Percentiles rank a stretch among this genome's conserved stretches.
Evolutionary conservation across 1,140 invertebrate species (phyloP).

Genomic region (Chrysomallon squamiferum): DNA sequence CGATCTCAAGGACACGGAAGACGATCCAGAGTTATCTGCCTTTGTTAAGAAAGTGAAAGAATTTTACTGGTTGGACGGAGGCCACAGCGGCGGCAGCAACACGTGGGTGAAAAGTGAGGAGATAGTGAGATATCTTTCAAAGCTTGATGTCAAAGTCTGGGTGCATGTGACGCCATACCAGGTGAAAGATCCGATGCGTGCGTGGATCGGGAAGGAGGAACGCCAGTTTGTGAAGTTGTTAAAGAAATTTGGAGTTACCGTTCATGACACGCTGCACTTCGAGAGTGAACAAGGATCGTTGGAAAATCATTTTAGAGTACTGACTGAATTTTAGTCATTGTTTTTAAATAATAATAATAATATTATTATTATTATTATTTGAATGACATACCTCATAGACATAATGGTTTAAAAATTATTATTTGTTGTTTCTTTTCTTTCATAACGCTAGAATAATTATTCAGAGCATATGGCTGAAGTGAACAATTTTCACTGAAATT

Average conservation of each 20-base stretch:
- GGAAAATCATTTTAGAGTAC: constrained; percentile 75
- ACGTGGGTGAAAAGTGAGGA: constrained; percentile 82
- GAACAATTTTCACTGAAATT: no score
- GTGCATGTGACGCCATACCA: constrained; percentile 88
- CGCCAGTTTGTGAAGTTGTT: constrained; percentile 75
- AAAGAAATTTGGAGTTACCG: constrained; percentile 69
- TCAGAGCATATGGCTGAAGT: no score
- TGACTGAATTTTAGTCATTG: constrained; percentile 58
- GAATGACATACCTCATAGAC: no score
- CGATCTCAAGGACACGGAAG: constrained; percentile 71
- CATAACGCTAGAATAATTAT: no score
- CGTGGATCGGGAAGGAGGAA: constrained; percentile 85
- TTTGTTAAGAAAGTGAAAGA: constrained; percentile 61
- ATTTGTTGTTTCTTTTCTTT: no score
- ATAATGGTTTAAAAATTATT: no score
- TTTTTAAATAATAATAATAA: no score
- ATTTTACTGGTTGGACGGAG: constrained; percentile 89
- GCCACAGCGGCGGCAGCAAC: constrained; percentile 81
- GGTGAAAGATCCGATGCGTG: constrained; percentile 73
- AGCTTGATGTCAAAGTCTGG: constrained; percentile 62
- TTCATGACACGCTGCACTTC: constrained; percentile 73
- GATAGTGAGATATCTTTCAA: constrained; percentile 74
- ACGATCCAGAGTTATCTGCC: constrained; percentile 16
- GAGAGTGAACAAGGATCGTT: constrained; percentile 70
- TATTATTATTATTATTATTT: no score